Evolutionary conservation across 2,797 vertebrate species (phyloP), one percentile per base, ranked within the genome.

Genomic region (Yasuhikotakia modesta): DNA sequence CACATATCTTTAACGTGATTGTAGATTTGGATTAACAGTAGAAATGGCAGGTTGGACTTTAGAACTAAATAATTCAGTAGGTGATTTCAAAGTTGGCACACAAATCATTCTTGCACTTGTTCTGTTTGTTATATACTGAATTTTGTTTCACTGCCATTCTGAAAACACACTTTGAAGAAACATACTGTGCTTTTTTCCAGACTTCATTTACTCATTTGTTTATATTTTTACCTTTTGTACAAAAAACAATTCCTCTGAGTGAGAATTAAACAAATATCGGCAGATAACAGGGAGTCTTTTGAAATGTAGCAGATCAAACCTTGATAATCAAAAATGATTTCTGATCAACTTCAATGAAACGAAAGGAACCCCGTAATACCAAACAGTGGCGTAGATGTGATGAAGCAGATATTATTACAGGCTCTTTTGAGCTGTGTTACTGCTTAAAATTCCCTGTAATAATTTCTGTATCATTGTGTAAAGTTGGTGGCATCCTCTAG

Each of bases 381-480:
- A 46, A 70, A 75, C 21, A 78, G 74, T 76, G 77, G 66, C 32
- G 48, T 84, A 64, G 61, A 79, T 73, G 50, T 53, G 52, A 79
- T 71, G 55, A 81, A 61, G 55, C 76, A 43, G 74, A 68, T 78
- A 79, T 85, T 80, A 83, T 77, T 85, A 71, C 82, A 79, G 84
- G 82, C 24, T 65, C 27, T 79, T 84, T 85, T 72, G 78, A 84
- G 72, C 68, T 22, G 65, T 11, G n/a, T 57, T 48, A 11, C 7
- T 17, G 72, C 77, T 84, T 80, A 78, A 84, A 85, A 83, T 71
- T 61, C 57, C 73, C 84, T 81, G 84, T 79, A 82, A 84, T 84
- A 72, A 85, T 82, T 55, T 57, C 57, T 48, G 75, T 43, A 55
- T 48, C 43, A 53, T 71, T 53, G 30, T 78, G 17, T 27, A 27